Evolutionary conservation across 2,113 vertebrate genomes (phyloP).

Genomic region (Odontophorus gujanensis): DNA sequence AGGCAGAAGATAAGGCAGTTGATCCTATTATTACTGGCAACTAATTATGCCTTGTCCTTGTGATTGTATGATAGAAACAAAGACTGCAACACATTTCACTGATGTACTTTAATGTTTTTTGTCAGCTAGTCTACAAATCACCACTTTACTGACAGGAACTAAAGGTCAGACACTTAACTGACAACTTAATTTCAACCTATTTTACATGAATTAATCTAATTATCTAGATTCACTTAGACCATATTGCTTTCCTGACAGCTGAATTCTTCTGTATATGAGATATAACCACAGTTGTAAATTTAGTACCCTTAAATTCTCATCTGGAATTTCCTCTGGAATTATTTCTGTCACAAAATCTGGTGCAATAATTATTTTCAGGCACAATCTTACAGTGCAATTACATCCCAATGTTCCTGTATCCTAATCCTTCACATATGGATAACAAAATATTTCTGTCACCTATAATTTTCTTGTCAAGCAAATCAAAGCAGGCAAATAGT

Average conservation of each 20-base stretch:
- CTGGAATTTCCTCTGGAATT: not conserved
- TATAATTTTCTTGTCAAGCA: not conserved
- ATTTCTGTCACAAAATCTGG: not conserved
- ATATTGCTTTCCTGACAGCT: not conserved
- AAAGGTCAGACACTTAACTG: slow-evolving; percentile 60
- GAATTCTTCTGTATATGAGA: not conserved
- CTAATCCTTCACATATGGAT: not conserved
- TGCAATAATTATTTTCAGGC: not conserved
- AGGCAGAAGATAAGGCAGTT: not conserved
- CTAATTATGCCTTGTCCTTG: not conserved
- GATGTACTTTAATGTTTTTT: not conserved
- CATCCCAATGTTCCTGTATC: not conserved
- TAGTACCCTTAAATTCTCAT: not conserved
- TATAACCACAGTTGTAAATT: not conserved
- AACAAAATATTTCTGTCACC: not conserved
- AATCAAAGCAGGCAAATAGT: not conserved
- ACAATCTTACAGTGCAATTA: not conserved
- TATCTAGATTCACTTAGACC: not conserved
- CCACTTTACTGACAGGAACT: not conserved
- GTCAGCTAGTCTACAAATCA: not conserved
- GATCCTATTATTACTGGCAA: not conserved
- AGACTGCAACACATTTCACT: not conserved
- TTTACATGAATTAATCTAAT: slow-evolving; percentile 27
- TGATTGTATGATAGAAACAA: not conserved
- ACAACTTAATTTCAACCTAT: slow-evolving; percentile 37